Conservation (phyloP, 2,888 invertebrate genomes). For the Trachelus stipa region DNA sequence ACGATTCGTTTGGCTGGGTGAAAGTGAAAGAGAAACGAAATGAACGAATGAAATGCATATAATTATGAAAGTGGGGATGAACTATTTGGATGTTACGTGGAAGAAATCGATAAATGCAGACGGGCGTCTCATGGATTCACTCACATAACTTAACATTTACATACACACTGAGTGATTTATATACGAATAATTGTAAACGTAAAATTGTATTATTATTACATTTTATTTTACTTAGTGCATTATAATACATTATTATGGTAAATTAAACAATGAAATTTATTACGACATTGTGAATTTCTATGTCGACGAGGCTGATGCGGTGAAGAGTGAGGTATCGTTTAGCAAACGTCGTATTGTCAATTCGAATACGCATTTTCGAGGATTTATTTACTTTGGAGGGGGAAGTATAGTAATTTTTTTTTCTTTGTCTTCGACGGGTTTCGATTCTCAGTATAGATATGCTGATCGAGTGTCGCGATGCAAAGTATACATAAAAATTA, state of each 20-base stretch:
- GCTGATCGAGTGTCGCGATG: too few relatives aligned
- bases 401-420: too few relatives aligned
- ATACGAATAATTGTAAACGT: conserved; percentile 46
- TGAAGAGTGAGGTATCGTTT: too few relatives aligned
- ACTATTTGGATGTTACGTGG: conserved; percentile 5
- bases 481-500: too few relatives aligned
- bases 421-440: too few relatives aligned
- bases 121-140: neutral
- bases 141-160: conserved; percentile 7
- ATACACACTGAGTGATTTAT: conserved; percentile 27
- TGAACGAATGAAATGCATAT: conserved; percentile 12
- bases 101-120: conserved; percentile 6
- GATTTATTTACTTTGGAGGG: too few relatives aligned
- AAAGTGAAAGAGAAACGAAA: conserved; percentile 6
- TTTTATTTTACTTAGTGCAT: conserved; percentile 49
- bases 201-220: conserved; percentile 54
- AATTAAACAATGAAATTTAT: conserved; percentile 41
- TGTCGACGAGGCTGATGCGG: too few relatives aligned
- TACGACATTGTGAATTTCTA: neutral
- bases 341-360: too few relatives aligned
- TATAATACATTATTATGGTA: conserved; percentile 44
- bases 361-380: too few relatives aligned
- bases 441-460: too few relatives aligned
- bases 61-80: conserved; percentile 14
- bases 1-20: conserved; percentile 6